A percentile compares a stretch with the other conserved stretches of the same genome.
Evolutionary conservation across 1,140 invertebrate genomes (phyloP).

Genomic region (Diorhabda sublineata): DNA sequence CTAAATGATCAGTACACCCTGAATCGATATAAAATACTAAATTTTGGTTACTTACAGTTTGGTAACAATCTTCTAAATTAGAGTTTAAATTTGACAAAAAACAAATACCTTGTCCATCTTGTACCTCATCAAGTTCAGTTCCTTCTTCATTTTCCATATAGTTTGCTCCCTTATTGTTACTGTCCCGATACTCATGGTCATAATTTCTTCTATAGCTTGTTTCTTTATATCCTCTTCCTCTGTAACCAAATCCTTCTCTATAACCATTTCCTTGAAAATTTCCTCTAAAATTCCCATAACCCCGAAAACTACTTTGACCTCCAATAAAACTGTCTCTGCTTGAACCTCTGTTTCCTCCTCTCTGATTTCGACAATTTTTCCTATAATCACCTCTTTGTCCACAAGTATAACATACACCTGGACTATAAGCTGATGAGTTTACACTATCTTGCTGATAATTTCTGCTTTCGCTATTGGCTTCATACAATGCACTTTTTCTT

Average conservation of each 20-base stretch:
- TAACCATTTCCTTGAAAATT: too few species aligned
- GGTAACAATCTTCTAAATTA: background rate
- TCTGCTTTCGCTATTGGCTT: too few species aligned
- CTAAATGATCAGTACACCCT: background rate
- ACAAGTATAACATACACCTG: too few species aligned
- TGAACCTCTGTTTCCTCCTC: background rate
- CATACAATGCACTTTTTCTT: too few species aligned
- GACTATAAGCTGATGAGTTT: too few species aligned
- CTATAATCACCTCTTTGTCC: too few species aligned
- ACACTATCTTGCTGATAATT: too few species aligned
- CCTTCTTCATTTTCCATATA: background rate
- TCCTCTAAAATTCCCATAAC: background rate
- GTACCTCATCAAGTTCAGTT: background rate
- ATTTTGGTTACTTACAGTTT: background rate
- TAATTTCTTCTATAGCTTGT: too few species aligned
- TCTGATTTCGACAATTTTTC: too few species aligned
- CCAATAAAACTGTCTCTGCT: background rate
- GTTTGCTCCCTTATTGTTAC: background rate
- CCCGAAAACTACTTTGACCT: too few species aligned
- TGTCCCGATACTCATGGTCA: background rate
- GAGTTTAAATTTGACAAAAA: conserved; percentile 5
- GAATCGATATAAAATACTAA: background rate
- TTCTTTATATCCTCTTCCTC: background rate
- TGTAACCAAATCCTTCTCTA: background rate
- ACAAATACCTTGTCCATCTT: conserved; percentile 7